Evolutionary conservation across 2,888 invertebrate genomes (phyloP).

Genomic region (Mamestra brassicae): DNA sequence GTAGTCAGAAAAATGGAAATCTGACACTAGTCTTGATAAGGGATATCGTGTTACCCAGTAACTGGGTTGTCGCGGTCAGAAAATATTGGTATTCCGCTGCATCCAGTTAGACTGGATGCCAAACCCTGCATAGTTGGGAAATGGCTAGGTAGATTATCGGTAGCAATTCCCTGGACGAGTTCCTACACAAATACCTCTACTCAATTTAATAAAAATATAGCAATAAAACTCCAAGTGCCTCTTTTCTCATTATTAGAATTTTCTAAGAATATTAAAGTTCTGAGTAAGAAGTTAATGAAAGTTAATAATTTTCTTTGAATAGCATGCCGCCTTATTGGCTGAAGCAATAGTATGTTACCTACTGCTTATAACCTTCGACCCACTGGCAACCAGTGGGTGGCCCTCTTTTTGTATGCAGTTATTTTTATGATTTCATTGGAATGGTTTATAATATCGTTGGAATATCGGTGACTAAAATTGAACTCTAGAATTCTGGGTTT

Average conservation of each 20-base stretch:
- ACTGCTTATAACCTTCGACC: slow-evolving; percentile 9
- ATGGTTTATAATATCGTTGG: not conserved
- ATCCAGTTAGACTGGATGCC: no score
- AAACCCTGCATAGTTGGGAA: no score
- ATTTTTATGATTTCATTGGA: not conserved
- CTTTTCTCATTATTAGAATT: slow-evolving; percentile 45
- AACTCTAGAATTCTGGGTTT: not conserved
- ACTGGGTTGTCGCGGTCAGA: no score
- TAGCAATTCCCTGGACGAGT: no score
- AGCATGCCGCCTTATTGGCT: slow-evolving; percentile 33
- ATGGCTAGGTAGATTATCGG: no score
- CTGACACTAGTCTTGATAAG: no score
- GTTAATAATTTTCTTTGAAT: slow-evolving; percentile 53
- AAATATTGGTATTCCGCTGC: no score
- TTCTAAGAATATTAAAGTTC: slow-evolving; percentile 49
- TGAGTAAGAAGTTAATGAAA: slow-evolving; percentile 40
- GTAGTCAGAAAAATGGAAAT: no score
- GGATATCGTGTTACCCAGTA: no score
- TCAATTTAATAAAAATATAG: not conserved
- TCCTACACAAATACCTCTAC: not conserved
- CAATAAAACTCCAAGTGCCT: slow-evolving; percentile 26
- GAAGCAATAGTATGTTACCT: slow-evolving; percentile 3
- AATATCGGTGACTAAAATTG: not conserved
- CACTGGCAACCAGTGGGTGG: not conserved
- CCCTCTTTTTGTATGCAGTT: not conserved